phyloP scores from a whole-genome alignment of 2,797 vertebrate species.

The Enteromius thamalakanensis region DNA sequence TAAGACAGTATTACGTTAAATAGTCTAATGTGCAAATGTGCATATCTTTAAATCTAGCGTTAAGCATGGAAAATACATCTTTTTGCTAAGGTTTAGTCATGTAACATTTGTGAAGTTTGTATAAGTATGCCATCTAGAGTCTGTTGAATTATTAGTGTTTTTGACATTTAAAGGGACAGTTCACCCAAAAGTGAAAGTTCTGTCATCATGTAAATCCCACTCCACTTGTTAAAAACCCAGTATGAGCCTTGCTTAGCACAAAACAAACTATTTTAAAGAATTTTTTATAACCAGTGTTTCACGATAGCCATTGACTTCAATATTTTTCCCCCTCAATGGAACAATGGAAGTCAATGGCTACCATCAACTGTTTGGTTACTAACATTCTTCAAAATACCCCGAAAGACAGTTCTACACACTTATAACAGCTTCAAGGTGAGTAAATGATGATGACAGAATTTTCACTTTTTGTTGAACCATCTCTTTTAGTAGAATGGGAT shows the following conservation, averaged over 20 bases:
- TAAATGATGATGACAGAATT: not conserved
- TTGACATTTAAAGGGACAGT: not conserved
- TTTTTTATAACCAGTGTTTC: not conserved
- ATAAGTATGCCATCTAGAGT: constrained; percentile 63
- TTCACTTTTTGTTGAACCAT: not conserved
- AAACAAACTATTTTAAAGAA: not conserved
- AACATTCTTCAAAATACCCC: not conserved
- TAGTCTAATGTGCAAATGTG: not conserved
- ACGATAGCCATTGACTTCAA: not conserved
- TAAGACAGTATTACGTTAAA: not conserved
- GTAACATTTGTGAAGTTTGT: not conserved
- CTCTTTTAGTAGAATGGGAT: not conserved
- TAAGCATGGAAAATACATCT: not conserved
- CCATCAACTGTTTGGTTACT: not conserved
- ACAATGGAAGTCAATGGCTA: not conserved
- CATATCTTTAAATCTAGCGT: not conserved
- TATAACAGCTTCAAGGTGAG: not conserved
- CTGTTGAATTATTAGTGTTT: not conserved
- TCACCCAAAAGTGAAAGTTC: not conserved
- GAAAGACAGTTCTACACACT: not conserved
- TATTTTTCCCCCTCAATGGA: not conserved
- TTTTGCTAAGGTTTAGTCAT: not conserved
- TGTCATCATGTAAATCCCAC: not conserved
- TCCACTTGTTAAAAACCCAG: not conserved
- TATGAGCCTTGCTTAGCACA: not conserved